Evolutionary conservation across 2,797 vertebrate genomes (phyloP), one percentile per base, ranked within the genome.

Genomic region (Melanotaenia maccullochi): DNA sequence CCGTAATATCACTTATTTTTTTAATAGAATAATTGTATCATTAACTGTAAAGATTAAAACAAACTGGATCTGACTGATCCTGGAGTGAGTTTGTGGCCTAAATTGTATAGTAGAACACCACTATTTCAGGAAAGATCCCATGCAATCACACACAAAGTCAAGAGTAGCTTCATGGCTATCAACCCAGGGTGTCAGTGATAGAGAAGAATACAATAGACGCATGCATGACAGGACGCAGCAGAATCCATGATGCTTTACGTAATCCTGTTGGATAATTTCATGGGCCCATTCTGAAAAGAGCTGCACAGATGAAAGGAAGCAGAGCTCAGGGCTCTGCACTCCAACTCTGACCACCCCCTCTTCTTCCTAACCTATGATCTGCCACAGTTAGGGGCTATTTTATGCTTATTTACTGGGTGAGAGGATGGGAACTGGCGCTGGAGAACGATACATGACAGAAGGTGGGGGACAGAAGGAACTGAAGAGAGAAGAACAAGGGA

Each of bases 331-430:
- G 85, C 85, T 90, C 86, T 68, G 79, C 73, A 89, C 87, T 88
- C 60, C 75, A 73, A 85, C 65, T 71, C 66, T 22, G 22, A 71
- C 61, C 60, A 1, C 52, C 57, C 51, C 58, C 58, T 33, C 38
- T n/a, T 58, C n/a, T 14, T 51, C 47, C 33, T 47, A 47, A 59
- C 63, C 87, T 85, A 82, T 93, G 87, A 95, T 93, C 86, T 87
- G 89, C 86, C 85, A 91, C 91, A 71, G 86, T 91, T 89, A 90
- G 91, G 44, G 89, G 91, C 91, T 92, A 95, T 95, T 95, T 96
- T 92, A 94, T 95, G 93, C 93, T 91, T 84, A 95, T 96, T 96
- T 96, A 94, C 93, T 92, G 93, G 93, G 85, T 95, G 93, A 96
- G 87, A 92, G 90, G 89, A 93, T 92, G 91, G 87, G 91, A 95